Percentiles rank a stretch among this genome's conserved stretches.
Conservation (phyloP, 1,140 invertebrate species). For the Polypedilum vanderplanki region DNA sequence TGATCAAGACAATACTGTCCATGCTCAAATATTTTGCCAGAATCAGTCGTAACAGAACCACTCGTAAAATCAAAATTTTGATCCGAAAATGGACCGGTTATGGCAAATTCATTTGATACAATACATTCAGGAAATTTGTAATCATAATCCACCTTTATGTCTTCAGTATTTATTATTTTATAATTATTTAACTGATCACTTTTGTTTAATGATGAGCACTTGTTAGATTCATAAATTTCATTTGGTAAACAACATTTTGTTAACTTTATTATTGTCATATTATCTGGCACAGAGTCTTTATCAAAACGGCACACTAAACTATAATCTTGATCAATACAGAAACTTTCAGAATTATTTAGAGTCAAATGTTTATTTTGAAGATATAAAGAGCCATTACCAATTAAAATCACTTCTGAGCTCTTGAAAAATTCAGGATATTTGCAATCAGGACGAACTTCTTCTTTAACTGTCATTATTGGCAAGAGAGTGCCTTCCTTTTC, state of each 20-base stretch:
- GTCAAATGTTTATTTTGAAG: slow-evolving; percentile 41
- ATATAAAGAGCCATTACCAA: slow-evolving; percentile 51
- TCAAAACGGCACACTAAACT: slow-evolving; percentile 50
- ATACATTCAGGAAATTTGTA: slow-evolving; percentile 50
- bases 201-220: not conserved
- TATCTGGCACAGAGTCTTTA: slow-evolving; percentile 39
- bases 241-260: slow-evolving; percentile 54
- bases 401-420: slow-evolving; percentile 35
- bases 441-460: slow-evolving; percentile 35
- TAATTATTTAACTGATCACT: slow-evolving; percentile 35
- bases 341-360: slow-evolving; percentile 45
- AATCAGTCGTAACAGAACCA: slow-evolving; percentile 34
- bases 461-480: slow-evolving; percentile 37
- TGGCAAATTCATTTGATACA: slow-evolving; percentile 43
- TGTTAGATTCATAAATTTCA: slow-evolving; percentile 46
- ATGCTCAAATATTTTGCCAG: slow-evolving; percentile 34
- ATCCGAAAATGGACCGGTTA: slow-evolving; percentile 47
- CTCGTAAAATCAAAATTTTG: slow-evolving; percentile 34
- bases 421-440: slow-evolving; percentile 29
- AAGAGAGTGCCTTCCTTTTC: slow-evolving; percentile 36
- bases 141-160: slow-evolving; percentile 37
- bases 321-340: slow-evolving; percentile 53
- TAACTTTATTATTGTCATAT: slow-evolving; percentile 37
- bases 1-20: slow-evolving; percentile 41
- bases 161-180: slow-evolving; percentile 38